These are phyloP conservation scores for Agriopis leucophaearia DNA, from an alignment of 2,888 invertebrate species.

Conservation along the genomic window DNA sequence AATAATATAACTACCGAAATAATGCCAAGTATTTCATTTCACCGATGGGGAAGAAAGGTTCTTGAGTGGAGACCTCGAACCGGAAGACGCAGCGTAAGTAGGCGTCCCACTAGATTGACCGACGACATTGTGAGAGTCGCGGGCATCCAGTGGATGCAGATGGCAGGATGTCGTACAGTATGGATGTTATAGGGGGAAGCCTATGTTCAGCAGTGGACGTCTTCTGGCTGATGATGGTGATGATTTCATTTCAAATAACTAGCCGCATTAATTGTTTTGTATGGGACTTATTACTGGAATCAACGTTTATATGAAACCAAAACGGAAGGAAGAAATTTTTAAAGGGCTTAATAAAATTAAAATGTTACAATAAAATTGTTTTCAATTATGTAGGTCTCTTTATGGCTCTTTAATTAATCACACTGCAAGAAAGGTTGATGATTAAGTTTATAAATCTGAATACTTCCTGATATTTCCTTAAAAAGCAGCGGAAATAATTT, in stretches of 20 bases:
- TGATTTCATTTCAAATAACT: neutral
- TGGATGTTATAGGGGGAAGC: too few relatives aligned
- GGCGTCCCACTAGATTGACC: too few relatives aligned
- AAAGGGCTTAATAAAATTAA: neutral
- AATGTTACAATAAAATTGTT: conserved; percentile 3
- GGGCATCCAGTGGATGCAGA: too few relatives aligned
- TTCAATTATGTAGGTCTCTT: conserved; percentile 1
- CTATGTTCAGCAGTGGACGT: too few relatives aligned
- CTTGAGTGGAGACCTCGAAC: too few relatives aligned
- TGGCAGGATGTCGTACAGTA: too few relatives aligned
- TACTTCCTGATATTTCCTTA: conserved; percentile 19
- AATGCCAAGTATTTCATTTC: conserved; percentile 6
- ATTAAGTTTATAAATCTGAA: neutral
- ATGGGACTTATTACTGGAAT: neutral
- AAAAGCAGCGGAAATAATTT: conserved; percentile 40
- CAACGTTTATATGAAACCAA: neutral
- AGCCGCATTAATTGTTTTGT: too few relatives aligned
- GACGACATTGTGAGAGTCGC: too few relatives aligned
- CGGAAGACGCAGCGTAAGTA: too few relatives aligned
- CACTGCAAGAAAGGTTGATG: conserved; percentile 19
- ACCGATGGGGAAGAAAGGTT: too few relatives aligned
- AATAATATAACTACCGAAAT: conserved; percentile 20
- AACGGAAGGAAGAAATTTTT: neutral
- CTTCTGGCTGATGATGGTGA: too few relatives aligned
- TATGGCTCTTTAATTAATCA: conserved; percentile 1